Evolutionary conservation across 2,888 invertebrate genomes (phyloP).

Genomic region (Leucophenga montana): DNA sequence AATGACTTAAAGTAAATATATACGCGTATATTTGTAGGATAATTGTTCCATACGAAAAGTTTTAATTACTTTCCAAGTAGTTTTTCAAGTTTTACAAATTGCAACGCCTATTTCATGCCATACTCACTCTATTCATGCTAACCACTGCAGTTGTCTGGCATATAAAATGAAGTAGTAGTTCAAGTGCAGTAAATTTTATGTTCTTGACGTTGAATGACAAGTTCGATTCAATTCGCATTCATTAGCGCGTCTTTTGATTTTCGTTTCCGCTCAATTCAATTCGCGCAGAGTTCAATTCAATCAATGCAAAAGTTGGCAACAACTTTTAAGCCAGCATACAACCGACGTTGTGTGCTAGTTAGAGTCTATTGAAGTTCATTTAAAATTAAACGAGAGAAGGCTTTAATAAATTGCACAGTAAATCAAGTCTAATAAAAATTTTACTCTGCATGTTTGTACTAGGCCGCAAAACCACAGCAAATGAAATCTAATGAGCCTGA

Average conservation of each 20-base stretch:
- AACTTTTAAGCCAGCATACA: conserved; percentile 52
- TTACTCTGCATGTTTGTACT: not conserved
- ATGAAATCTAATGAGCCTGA: not conserved
- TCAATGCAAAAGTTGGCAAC: conserved; percentile 41
- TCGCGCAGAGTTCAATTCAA: conserved; percentile 42
- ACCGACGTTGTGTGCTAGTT: too few species aligned
- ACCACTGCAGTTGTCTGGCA: too few species aligned
- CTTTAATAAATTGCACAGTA: conserved; percentile 6
- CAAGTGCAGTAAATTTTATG: too few species aligned
- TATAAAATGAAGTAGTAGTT: too few species aligned
- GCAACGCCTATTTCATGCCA: too few species aligned
- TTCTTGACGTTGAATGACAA: too few species aligned
- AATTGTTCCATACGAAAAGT: too few species aligned
- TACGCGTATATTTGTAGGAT: conserved; percentile 51
- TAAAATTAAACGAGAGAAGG: conserved; percentile 35
- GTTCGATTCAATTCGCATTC: conserved; percentile 7
- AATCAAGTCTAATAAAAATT: not conserved
- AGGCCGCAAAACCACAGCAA: not conserved
- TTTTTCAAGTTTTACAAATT: not conserved
- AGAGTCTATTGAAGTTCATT: conserved; percentile 20
- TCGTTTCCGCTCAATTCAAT: not conserved
- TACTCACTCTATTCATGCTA: too few species aligned
- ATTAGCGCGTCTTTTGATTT: conserved; percentile 32
- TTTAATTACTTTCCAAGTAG: conserved; percentile 57
- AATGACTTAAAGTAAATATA: conserved; percentile 58